These are phyloP conservation scores for Heliconius sara DNA, from an alignment of 2,888 invertebrate genomes.

Conservation along the genomic window DNA sequence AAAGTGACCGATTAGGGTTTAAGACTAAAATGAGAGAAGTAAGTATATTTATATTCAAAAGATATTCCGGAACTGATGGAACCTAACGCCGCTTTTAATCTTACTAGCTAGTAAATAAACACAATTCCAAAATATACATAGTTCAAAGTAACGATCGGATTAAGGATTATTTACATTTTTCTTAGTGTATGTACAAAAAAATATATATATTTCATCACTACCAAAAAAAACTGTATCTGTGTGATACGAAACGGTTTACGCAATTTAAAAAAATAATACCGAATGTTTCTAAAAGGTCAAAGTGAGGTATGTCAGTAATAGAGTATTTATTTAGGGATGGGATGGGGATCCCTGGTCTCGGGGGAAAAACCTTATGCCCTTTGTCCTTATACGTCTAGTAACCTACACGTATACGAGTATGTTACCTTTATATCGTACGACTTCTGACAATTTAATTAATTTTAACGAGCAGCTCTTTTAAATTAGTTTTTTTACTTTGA, in stretches of 20 bases:
- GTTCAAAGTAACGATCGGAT: no score
- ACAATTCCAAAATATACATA: no score
- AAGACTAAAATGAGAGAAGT: no score
- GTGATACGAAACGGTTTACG: constrained; percentile 19
- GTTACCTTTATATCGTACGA: constrained; percentile 17
- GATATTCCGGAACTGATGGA: no score
- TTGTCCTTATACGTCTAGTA: constrained; percentile 42
- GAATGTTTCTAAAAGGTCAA: constrained; percentile 41
- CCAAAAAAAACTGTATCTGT: no score
- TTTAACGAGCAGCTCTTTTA: not conserved
- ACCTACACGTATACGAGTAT: constrained; percentile 5
- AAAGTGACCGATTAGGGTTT: no score
- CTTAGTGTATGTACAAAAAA: no score
- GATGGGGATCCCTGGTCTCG: constrained; percentile 35
- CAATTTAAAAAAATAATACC: constrained; percentile 35
- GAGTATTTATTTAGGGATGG: constrained; percentile 46
- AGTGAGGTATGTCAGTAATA: constrained; percentile 43
- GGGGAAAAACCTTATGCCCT: constrained; percentile 39
- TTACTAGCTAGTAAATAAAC: no score
- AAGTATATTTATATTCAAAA: no score
- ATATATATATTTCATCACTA: no score
- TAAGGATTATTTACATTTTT: no score
- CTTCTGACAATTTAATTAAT: constrained; percentile 21
- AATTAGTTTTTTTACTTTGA: not conserved
- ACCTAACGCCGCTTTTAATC: no score